These are phyloP conservation scores for Chrysotoxum bicinctum DNA, from an alignment of 2,888 invertebrate species.

Conservation along the genomic window DNA sequence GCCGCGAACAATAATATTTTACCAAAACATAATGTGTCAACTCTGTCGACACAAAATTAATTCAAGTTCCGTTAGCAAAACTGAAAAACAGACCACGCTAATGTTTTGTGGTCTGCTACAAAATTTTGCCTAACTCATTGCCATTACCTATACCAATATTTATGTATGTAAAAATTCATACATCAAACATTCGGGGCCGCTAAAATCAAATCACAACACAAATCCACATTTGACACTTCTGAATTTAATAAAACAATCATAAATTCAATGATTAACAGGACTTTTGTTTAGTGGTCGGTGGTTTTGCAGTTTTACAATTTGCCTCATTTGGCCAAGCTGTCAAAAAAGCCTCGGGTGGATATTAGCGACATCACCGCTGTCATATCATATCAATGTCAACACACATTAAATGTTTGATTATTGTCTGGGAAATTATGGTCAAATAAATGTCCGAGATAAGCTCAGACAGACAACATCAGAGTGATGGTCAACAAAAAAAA, in stretches of 20 bases:
- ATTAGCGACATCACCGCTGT: not conserved
- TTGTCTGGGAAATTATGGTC: slow-evolving; percentile 66
- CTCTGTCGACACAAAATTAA: slow-evolving; percentile 10
- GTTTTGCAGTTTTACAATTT: slow-evolving; percentile 51
- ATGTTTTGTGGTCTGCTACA: slow-evolving; percentile 8
- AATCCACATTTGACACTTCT: slow-evolving; percentile 56
- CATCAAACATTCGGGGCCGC: not conserved
- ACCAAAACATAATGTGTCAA: slow-evolving; percentile 17
- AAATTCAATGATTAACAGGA: slow-evolving; percentile 46
- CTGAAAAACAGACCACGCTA: slow-evolving; percentile 2
- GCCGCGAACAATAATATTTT: slow-evolving; percentile 16
- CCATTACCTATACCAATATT: too few species aligned
- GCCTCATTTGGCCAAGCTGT: slow-evolving; percentile 12
- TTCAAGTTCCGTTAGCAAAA: not conserved
- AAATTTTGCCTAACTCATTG: not conserved
- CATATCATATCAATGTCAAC: slow-evolving; percentile 63
- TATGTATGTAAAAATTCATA: not conserved
- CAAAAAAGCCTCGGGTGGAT: slow-evolving; percentile 1
- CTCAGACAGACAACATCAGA: slow-evolving; percentile 15
- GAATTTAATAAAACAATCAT: slow-evolving; percentile 65
- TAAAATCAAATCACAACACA: slow-evolving; percentile 35
- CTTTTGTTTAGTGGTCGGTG: slow-evolving; percentile 45
- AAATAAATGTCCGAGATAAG: slow-evolving; percentile 67
- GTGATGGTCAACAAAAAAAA: not conserved
- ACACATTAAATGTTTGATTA: slow-evolving; percentile 62